A percentile compares a stretch with the other conserved stretches of the same genome.
These are phyloP conservation scores for Philotrypesis tridentata DNA, from an alignment of 1,140 invertebrate species.

Conservation along the genomic window DNA sequence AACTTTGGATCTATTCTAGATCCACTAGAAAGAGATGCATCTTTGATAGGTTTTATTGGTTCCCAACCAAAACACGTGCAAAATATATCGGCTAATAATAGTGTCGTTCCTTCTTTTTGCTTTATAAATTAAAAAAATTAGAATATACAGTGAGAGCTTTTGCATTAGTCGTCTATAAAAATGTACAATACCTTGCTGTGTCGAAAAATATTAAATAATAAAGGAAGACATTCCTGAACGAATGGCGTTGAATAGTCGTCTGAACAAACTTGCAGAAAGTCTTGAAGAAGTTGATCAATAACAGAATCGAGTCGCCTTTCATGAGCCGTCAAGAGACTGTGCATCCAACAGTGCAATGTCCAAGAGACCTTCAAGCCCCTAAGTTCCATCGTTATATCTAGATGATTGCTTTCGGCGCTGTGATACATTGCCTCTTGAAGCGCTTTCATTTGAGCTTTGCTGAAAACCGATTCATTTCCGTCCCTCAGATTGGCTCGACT, in stretches of 20 bases:
- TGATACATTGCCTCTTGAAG: conserved; percentile 95
- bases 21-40: conserved; percentile 78
- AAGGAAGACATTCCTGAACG: conserved; percentile 90
- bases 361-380: conserved; percentile 88
- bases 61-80: conserved; percentile 92
- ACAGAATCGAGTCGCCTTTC: conserved; percentile 87
- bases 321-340: conserved; percentile 89
- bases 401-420: conserved; percentile 90
- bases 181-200: conserved; percentile 84
- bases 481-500: conserved; percentile 69
- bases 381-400: conserved; percentile 91
- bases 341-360: conserved; percentile 94
- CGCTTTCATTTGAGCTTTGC: conserved; percentile 87
- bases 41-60: conserved; percentile 84
- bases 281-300: conserved; percentile 92
- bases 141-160: conserved; percentile 49
- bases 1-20: conserved; percentile 92
- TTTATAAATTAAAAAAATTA: conserved; percentile 41
- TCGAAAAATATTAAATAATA: conserved; percentile 92
- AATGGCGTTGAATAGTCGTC: conserved; percentile 91
- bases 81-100: conserved; percentile 91
- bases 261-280: conserved; percentile 90
- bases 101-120: conserved; percentile 90
- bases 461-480: conserved; percentile 78
- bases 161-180: background rate